These are phyloP conservation scores for Sinosuthora webbiana DNA, from an alignment of 2,113 vertebrate species.

Conservation along the genomic window DNA sequence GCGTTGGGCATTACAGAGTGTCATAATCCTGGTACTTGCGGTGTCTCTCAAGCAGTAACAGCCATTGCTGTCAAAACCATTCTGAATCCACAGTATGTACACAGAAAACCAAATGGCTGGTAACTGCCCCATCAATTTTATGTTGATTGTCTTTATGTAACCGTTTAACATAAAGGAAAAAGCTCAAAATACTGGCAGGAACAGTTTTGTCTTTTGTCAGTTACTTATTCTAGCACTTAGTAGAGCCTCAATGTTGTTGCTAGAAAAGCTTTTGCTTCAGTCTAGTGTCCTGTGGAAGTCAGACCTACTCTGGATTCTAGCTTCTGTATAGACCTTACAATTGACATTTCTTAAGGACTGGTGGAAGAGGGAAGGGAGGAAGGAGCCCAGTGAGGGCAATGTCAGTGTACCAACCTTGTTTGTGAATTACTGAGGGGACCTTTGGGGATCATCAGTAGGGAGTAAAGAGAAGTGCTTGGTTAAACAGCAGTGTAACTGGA, in stretches of 20 bases:
- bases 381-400: background rate
- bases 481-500: background rate
- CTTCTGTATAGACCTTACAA: background rate
- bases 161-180: background rate
- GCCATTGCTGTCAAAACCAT: background rate
- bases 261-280: background rate
- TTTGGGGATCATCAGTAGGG: background rate
- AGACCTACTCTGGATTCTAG: background rate
- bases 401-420: rapidly evolving
- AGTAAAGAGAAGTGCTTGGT: background rate
- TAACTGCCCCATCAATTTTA: background rate
- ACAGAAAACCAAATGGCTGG: background rate
- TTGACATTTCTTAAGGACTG: background rate
- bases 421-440: background rate
- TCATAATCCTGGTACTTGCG: background rate
- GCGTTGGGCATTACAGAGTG: background rate
- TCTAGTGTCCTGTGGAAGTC: background rate
- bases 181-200: background rate
- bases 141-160: background rate
- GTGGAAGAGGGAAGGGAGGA: background rate
- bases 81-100: background rate
- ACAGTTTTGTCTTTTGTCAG: background rate
- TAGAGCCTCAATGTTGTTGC: background rate
- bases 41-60: constrained; percentile 3
- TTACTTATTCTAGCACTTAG: background rate